These are phyloP conservation scores for Melanotaenia boesemani DNA, from an alignment of 2,797 vertebrate genomes.

Conservation along the genomic window DNA sequence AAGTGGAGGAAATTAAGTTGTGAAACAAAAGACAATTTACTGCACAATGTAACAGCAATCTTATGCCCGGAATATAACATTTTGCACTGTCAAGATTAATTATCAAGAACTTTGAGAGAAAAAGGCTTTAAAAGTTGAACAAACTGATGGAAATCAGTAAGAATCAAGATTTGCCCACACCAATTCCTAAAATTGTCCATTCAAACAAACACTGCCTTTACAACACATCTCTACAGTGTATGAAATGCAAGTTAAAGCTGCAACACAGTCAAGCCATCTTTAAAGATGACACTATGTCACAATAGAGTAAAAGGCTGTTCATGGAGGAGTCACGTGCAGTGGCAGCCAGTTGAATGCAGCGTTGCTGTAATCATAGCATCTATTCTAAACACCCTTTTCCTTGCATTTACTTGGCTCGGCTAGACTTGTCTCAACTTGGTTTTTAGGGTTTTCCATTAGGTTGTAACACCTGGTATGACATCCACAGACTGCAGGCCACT, in stretches of 20 bases:
- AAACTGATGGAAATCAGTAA: background rate
- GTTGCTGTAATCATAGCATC: background rate
- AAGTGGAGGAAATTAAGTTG: slow-evolving; percentile 38
- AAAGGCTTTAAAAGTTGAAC: background rate
- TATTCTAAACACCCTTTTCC: background rate
- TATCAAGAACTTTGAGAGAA: background rate
- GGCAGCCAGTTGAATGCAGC: background rate
- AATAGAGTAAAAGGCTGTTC: background rate
- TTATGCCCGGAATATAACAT: slow-evolving; percentile 19
- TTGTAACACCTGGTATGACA: no score
- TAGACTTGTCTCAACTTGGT: no score
- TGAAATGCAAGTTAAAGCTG: background rate
- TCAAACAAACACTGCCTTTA: background rate
- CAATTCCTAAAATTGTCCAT: no score
- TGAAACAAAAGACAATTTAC: slow-evolving; percentile 10
- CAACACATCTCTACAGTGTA: slow-evolving; percentile 8
- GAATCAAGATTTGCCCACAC: background rate
- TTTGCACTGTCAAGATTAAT: slow-evolving; percentile 2
- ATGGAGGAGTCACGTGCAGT: background rate
- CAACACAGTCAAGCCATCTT: background rate
- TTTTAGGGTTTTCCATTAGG: no score
- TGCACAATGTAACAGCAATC: background rate
- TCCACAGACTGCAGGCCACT: no score
- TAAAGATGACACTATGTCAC: slow-evolving; percentile 5
- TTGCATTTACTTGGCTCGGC: no score